These are phyloP conservation scores for Meganola albula DNA, from an alignment of 2,888 invertebrate genomes.

Conservation along the genomic window DNA sequence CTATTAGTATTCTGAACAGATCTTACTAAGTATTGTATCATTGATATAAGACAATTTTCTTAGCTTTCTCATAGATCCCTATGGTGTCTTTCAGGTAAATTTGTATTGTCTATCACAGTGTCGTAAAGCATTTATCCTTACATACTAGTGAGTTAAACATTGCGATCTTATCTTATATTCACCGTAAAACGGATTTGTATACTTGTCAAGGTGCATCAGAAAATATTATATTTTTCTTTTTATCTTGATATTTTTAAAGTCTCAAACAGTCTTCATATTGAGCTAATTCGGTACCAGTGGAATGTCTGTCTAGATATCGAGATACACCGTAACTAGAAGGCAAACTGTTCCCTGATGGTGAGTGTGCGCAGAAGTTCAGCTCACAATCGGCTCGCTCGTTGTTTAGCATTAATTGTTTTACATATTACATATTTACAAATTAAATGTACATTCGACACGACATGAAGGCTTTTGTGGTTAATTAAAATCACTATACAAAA, in stretches of 20 bases:
- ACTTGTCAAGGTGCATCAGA: slow-evolving; percentile 70
- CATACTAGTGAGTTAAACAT: slow-evolving; percentile 73
- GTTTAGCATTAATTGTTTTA: slow-evolving; percentile 63
- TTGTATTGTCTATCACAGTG: slow-evolving; percentile 74
- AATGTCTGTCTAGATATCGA: slow-evolving; percentile 58
- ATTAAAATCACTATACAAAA: slow-evolving; percentile 53
- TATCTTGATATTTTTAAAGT: slow-evolving; percentile 62
- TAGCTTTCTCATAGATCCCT: slow-evolving; percentile 50
- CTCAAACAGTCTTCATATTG: slow-evolving; percentile 72
- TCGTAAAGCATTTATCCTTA: slow-evolving; percentile 76
- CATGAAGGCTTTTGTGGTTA: slow-evolving; percentile 60
- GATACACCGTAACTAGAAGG: slow-evolving; percentile 36
- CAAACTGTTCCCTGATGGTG: slow-evolving; percentile 21
- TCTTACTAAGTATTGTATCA: too few species aligned
- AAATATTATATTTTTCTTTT: slow-evolving; percentile 65
- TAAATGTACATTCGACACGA: slow-evolving; percentile 59
- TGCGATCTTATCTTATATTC: slow-evolving; percentile 71
- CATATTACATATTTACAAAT: slow-evolving; percentile 71
- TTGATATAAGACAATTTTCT: slow-evolving; percentile 37
- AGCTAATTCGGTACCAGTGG: slow-evolving; percentile 71
- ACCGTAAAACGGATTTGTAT: slow-evolving; percentile 70
- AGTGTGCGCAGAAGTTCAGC: slow-evolving; percentile 73
- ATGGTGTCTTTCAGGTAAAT: slow-evolving; percentile 65
- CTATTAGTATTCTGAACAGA: too few species aligned
- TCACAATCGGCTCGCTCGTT: slow-evolving; percentile 61